Percentiles rank a stretch among this genome's conserved stretches.
phyloP scores from a whole-genome alignment of 2,797 vertebrate species.

The Coranthus polyacanthus region DNA sequence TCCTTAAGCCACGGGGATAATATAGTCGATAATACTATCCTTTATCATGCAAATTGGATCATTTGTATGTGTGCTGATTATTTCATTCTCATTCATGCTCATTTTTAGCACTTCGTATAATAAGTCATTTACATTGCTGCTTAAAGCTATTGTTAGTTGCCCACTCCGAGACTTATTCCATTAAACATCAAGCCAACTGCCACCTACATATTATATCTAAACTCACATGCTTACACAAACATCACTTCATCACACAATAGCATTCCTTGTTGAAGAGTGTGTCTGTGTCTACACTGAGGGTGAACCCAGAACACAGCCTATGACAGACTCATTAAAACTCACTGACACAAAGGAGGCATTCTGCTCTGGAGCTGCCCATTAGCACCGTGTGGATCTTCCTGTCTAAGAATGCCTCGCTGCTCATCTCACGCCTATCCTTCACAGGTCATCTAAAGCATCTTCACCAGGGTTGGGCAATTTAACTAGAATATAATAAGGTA shows the following conservation, averaged over 20 bases:
- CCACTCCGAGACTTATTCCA: conserved; percentile 21
- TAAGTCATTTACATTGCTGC: conserved; percentile 17
- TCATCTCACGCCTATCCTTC: conserved; percentile 16
- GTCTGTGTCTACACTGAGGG: conserved; percentile 53
- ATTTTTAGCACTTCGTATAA: background rate
- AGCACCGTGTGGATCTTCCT: conserved; percentile 49
- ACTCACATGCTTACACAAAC: conserved; percentile 46
- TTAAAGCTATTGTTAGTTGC: conserved; percentile 11
- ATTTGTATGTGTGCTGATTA: conserved; percentile 5
- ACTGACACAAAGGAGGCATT: conserved; percentile 79
- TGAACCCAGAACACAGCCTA: conserved; percentile 37
- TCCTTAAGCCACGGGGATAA: background rate
- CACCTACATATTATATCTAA: conserved; percentile 47
- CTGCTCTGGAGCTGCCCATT: conserved; percentile 63
- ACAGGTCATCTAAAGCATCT: conserved; percentile 37
- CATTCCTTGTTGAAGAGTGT: conserved; percentile 65
- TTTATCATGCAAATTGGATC: conserved; percentile 26
- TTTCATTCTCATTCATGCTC: conserved; percentile 22
- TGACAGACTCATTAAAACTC: conserved; percentile 80
- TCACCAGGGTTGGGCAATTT: background rate
- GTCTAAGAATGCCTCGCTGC: conserved; percentile 24
- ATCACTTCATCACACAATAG: conserved; percentile 65
- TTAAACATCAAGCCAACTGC: conserved; percentile 56
- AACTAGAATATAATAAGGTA: background rate
- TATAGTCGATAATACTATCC: background rate